Evolutionary conservation across 1,140 invertebrate species (phyloP).

Genomic region (Paralvinella palmiformis): DNA sequence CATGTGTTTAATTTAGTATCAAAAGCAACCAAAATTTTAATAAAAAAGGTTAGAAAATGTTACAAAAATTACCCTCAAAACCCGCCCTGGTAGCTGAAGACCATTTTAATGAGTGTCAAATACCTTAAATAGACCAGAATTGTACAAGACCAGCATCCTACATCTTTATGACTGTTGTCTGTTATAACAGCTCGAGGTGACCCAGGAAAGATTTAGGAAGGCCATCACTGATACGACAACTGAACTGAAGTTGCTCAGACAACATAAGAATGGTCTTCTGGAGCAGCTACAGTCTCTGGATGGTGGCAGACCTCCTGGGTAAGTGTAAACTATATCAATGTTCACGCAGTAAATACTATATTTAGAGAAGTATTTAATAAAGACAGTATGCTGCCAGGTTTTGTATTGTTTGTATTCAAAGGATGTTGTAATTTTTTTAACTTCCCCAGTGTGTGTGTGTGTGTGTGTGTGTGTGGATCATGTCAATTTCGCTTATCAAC

Average conservation of each 20-base stretch:
- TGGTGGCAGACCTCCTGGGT: conserved; percentile 29
- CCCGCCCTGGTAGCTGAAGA: no score
- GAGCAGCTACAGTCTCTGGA: conserved; percentile 42
- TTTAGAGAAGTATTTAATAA: not conserved
- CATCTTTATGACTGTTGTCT: conserved; percentile 2
- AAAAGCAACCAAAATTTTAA: no score
- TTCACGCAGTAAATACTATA: not conserved
- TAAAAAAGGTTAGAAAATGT: no score
- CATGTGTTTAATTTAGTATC: no score
- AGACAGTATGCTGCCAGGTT: not conserved
- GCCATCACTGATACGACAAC: conserved; percentile 36
- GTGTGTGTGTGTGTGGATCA: no score
- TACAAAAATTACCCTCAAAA: no score
- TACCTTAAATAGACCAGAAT: no score
- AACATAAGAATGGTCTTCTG: conserved; percentile 40
- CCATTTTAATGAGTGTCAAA: no score
- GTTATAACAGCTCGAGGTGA: conserved; percentile 31
- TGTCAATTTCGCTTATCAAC: no score
- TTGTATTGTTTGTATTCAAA: not conserved
- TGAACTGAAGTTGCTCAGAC: conserved; percentile 37
- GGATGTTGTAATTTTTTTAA: not conserved
- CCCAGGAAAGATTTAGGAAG: conserved; percentile 39
- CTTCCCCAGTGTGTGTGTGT: no score
- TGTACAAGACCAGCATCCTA: no score
- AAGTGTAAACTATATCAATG: not conserved